phyloP scores from a whole-genome alignment of 1,140 invertebrate genomes.

The Theocolax elegans region DNA sequence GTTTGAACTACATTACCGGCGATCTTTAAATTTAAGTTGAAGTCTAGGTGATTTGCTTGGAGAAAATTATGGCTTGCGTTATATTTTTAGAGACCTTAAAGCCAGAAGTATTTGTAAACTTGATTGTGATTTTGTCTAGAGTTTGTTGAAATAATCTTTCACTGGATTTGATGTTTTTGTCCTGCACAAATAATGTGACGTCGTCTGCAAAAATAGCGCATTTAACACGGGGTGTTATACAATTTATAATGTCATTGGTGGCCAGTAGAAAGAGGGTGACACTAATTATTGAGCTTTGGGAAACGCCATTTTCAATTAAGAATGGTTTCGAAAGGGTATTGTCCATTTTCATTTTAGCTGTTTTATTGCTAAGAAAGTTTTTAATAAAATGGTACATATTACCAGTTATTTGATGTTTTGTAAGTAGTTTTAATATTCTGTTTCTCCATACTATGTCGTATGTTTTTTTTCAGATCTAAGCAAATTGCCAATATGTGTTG shows the following conservation, averaged over 20 bases:
- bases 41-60: too few relatives aligned
- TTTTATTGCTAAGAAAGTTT: constrained; percentile 38
- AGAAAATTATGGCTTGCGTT: not conserved
- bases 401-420: constrained; percentile 33
- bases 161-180: not conserved
- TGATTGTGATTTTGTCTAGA: not conserved
- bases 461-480: constrained; percentile 49
- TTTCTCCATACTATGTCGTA: constrained; percentile 42
- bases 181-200: too few relatives aligned
- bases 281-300: too few relatives aligned
- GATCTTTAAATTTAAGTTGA: too few relatives aligned
- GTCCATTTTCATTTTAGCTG: not conserved
- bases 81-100: not conserved
- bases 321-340: too few relatives aligned
- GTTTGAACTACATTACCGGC: not conserved
- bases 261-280: too few relatives aligned
- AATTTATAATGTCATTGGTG: too few relatives aligned
- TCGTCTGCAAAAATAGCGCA: too few relatives aligned
- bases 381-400: constrained; percentile 32
- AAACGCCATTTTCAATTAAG: too few relatives aligned
- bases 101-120: too few relatives aligned
- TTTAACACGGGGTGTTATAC: too few relatives aligned
- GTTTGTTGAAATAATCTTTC: not conserved
- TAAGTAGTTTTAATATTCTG: constrained; percentile 21
- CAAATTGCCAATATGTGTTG: constrained; percentile 41